Evolutionary conservation across 1,140 invertebrate genomes (phyloP).

Genomic region (Varroa destructor): DNA sequence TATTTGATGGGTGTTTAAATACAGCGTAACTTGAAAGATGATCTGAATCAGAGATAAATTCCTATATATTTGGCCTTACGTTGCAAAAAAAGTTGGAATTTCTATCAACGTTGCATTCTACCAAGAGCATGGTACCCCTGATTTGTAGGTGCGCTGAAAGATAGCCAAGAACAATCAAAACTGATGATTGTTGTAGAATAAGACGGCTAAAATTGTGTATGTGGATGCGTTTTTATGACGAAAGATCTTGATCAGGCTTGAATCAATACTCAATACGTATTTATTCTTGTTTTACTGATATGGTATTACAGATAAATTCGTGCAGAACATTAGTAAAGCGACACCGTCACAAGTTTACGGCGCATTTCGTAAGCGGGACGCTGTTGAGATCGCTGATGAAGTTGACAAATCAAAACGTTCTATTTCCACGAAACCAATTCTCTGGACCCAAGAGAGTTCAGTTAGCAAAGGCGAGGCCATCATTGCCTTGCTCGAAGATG

Average conservation of each 20-base stretch:
- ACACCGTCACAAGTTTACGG: constrained; percentile 14
- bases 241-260: no score
- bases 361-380: constrained; percentile 4
- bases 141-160: no score
- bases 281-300: background rate
- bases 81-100: background rate
- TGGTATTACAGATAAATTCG: constrained; percentile 15
- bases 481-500: background rate
- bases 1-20: background rate
- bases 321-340: background rate
- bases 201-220: no score
- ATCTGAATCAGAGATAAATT: background rate
- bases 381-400: constrained; percentile 13
- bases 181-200: no score
- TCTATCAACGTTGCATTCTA: no score
- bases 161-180: no score
- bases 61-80: background rate
- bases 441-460: background rate
- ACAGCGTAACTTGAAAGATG: no score
- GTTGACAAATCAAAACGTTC: constrained; percentile 3
- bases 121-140: no score
- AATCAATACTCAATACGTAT: no score
- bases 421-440: constrained; percentile 13
- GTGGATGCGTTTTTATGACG: no score
- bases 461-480: background rate